Conservation (phyloP, 2,797 vertebrate species). For the Oryzias dopingdopingensis region DNA sequence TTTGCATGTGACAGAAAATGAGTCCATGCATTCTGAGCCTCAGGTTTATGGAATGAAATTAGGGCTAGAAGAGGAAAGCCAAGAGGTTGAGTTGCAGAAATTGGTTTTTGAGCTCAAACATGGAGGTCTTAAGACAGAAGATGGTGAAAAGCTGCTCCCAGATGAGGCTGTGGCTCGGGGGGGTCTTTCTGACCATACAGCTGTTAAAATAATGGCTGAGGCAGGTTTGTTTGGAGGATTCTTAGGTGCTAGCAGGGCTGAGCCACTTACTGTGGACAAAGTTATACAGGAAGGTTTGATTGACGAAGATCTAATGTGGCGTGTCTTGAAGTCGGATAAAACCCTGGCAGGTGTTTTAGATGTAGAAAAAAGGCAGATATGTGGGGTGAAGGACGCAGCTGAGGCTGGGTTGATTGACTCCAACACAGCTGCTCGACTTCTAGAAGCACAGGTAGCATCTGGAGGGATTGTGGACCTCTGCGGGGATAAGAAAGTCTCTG, state of each 20-base stretch:
- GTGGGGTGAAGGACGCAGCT: slow-evolving; percentile 84
- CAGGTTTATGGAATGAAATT: slow-evolving; percentile 5
- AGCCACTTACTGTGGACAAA: slow-evolving; percentile 83
- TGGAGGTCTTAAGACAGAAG: slow-evolving; percentile 82
- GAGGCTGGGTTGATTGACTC: slow-evolving; percentile 83
- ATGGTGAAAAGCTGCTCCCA: slow-evolving; percentile 80
- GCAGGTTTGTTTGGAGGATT: slow-evolving; percentile 90
- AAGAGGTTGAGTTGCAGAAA: slow-evolving; percentile 70
- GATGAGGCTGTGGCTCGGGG: slow-evolving; percentile 84
- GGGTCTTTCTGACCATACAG: slow-evolving; percentile 81
- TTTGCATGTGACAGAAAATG: not conserved
- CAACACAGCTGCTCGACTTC: slow-evolving; percentile 80
- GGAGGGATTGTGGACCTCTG: slow-evolving; percentile 90
- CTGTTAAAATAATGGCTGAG: slow-evolving; percentile 86
- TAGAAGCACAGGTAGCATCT: slow-evolving; percentile 91
- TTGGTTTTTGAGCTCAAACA: slow-evolving; percentile 80
- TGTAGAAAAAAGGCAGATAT: slow-evolving; percentile 73
- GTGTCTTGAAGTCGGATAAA: slow-evolving; percentile 86
- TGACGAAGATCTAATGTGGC: slow-evolving; percentile 87
- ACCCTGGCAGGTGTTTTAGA: slow-evolving; percentile 87
- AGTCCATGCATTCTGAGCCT: slow-evolving; percentile 4
- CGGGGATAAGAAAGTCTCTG: slow-evolving; percentile 88
- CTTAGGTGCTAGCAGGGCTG: slow-evolving; percentile 78
- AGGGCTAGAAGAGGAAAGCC: slow-evolving; percentile 46
- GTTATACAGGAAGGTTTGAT: slow-evolving; percentile 86